Base-by-base conservation (phyloP, 2,797 vertebrate genomes). In the Tenualosa thibaudeaui region DNA sequence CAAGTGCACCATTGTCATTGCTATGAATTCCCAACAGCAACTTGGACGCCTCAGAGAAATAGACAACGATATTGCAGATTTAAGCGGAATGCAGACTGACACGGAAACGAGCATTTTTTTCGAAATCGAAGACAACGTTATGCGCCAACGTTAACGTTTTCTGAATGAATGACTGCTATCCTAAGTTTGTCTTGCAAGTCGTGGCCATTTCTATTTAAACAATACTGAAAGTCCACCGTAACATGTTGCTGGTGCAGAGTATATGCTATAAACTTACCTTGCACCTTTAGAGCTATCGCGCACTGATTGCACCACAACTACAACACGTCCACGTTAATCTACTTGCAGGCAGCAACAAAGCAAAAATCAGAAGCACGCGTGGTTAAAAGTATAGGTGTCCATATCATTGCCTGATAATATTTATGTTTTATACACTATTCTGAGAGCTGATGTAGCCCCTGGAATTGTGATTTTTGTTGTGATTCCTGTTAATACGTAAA, bases 351-450 rank as follows among this genome's bases (percentile, higher is more conserved):
- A 46, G 17, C 71, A 78, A 78, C 71, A 78, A 78, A 43, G 71
- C 71, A 78, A 6, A 78, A 46, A 78, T 46, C 17, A 43, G 5
- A 46, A 46, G 40, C 17, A 78, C 90, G 90, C 86, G 84, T 26
- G 71, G 15, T 83, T 68, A 37, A 49, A 2, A 43, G 1, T 1
- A 5, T 0, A 12, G 40, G 75, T 90, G 89, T 0, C 91, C 12
- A 13, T 58, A 53, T 0, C 0, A 7, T 0, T 90, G 94, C 94
- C 93, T 90, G 89, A 87, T 19, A 3, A 24, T 88, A 91, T 46
- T 43, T 22, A 22, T 46, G 0, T 13, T 46, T 5, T 46, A 19
- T 46, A 9, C 0, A 6, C 0, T 12, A n/a, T 51, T 4, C 1
- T 24, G 71, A 26, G 13, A 54, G 5, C 0, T 2, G 15, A 43